Evolutionary conservation across 2,888 invertebrate species (phyloP).

Genomic region (Acronicta alni): DNA sequence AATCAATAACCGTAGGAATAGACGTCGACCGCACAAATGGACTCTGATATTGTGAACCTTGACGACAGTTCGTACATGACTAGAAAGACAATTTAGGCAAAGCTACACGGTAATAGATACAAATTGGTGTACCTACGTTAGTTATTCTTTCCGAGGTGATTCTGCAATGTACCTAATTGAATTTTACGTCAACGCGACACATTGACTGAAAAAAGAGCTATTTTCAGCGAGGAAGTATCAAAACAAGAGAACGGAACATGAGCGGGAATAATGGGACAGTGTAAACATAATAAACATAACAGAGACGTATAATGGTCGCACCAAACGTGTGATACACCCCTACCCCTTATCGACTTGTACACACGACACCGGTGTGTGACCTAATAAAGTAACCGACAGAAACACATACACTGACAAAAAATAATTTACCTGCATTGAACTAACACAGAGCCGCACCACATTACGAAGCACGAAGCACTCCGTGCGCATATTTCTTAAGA

Average conservation of each 20-base stretch:
- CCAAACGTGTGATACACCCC: slow-evolving; percentile 68
- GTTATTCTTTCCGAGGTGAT: slow-evolving; percentile 15
- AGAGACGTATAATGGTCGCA: slow-evolving; percentile 66
- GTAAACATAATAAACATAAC: slow-evolving; percentile 72
- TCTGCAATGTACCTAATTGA: slow-evolving; percentile 30
- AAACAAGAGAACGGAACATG: slow-evolving; percentile 65
- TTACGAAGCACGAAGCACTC: slow-evolving; percentile 16
- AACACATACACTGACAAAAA: slow-evolving; percentile 55
- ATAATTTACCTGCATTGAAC: slow-evolving; percentile 34
- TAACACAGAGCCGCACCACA: slow-evolving; percentile 7
- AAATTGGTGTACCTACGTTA: slow-evolving; percentile 25
- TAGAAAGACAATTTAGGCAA: slow-evolving; percentile 14
- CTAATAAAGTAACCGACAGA: slow-evolving; percentile 70
- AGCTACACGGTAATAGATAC: slow-evolving; percentile 29
- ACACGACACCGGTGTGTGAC: slow-evolving; percentile 68
- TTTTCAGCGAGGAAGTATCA: slow-evolving; percentile 61
- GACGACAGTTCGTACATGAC: slow-evolving; percentile 11
- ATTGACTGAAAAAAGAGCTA: slow-evolving; percentile 63
- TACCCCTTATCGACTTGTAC: slow-evolving; percentile 75
- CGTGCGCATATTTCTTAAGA: slow-evolving; percentile 23
- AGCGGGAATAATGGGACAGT: slow-evolving; percentile 69
- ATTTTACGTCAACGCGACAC: slow-evolving; percentile 57
- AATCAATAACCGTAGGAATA: slow-evolving; percentile 1
- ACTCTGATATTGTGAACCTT: slow-evolving; percentile 7
- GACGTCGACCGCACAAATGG: not conserved